Conservation (phyloP, 2,888 invertebrate species). For the Apamea epomidion region DNA sequence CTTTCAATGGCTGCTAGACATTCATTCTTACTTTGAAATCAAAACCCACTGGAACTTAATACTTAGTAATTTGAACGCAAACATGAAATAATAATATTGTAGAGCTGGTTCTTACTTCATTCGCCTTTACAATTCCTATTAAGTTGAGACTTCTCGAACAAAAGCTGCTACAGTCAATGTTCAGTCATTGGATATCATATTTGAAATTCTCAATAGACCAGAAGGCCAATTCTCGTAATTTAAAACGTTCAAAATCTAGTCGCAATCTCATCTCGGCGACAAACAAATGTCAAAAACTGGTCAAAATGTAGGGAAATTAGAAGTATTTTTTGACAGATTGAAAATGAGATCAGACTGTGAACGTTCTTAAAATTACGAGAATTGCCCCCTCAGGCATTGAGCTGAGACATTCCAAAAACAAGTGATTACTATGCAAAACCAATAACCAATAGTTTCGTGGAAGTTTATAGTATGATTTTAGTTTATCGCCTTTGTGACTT, state of each 20-base stretch:
- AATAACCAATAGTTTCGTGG: slow-evolving; percentile 4
- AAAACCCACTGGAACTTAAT: not conserved
- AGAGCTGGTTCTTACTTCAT: not conserved
- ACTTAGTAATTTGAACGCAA: not conserved
- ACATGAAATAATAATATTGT: not conserved
- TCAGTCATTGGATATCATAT: not conserved
- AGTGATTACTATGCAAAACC: slow-evolving; percentile 2
- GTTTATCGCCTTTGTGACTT: not conserved
- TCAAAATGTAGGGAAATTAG: no score
- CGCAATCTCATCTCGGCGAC: no score
- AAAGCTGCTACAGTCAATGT: slow-evolving; percentile 13
- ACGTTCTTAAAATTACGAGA: no score
- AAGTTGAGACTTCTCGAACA: slow-evolving; percentile 20
- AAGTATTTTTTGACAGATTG: no score
- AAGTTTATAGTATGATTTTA: not conserved
- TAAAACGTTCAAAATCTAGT: no score
- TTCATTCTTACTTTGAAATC: not conserved
- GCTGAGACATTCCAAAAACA: not conserved
- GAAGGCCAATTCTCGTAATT: no score
- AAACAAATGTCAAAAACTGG: no score
- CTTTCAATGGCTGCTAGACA: not conserved
- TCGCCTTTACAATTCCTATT: slow-evolving; percentile 9
- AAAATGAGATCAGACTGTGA: no score
- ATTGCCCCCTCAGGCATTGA: not conserved
- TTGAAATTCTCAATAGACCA: slow-evolving; percentile 8